phyloP scores from a whole-genome alignment of 2,888 invertebrate genomes.

The Dicyrtomina minuta region DNA sequence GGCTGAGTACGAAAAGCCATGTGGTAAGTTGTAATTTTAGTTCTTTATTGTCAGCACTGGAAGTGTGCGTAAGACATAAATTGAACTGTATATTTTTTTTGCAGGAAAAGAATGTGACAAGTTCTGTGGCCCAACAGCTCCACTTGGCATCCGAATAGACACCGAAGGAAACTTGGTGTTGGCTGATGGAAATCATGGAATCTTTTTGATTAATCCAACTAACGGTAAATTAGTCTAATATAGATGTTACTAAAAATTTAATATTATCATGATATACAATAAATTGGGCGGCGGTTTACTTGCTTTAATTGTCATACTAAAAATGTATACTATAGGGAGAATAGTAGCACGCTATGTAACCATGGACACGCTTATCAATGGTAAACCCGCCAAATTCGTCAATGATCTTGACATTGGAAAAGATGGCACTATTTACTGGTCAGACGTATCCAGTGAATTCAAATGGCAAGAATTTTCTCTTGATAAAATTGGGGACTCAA shows the following conservation, averaged over 20 bases:
- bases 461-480: too few relatives aligned
- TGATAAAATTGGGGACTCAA: slow-evolving; percentile 2
- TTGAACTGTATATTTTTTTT: too few relatives aligned
- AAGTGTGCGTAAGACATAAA: too few relatives aligned
- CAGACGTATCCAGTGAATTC: slow-evolving; percentile 69
- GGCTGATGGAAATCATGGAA: slow-evolving; percentile 83
- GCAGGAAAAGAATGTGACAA: slow-evolving; percentile 53
- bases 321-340: too few relatives aligned
- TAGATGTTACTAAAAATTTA: too few relatives aligned
- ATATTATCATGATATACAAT: too few relatives aligned
- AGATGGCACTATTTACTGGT: slow-evolving; percentile 85
- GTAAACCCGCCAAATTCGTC: slow-evolving; percentile 65
- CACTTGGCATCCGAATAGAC: slow-evolving; percentile 75
- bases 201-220: slow-evolving; percentile 78
- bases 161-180: slow-evolving; percentile 69
- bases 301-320: too few relatives aligned
- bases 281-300: too few relatives aligned
- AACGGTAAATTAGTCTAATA: slow-evolving; percentile 59
- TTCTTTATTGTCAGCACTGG: too few relatives aligned
- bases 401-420: slow-evolving; percentile 74
- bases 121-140: slow-evolving; percentile 74
- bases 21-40: too few relatives aligned
- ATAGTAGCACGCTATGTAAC: too few relatives aligned
- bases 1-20: too few relatives aligned
- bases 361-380: slow-evolving; percentile 66